Conservation (phyloP, 1,140 invertebrate species). For the Phthorimaea operculella region DNA sequence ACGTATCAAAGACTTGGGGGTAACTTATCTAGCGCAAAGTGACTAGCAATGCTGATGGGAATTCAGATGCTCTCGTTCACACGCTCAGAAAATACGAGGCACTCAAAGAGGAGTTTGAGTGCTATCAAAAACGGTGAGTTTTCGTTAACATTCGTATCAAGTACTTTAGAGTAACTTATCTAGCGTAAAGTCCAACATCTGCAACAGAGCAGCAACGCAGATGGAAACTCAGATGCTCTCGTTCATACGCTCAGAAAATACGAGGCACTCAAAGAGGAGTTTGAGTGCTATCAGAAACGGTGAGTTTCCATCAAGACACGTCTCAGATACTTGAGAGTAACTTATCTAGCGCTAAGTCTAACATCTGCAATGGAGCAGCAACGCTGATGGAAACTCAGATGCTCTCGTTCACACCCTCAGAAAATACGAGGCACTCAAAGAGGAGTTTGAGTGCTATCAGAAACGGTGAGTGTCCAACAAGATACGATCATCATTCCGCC, state of each 20-base stretch:
- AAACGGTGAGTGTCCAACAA: slow-evolving; percentile 61
- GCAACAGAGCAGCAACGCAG: slow-evolving; percentile 26
- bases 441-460: slow-evolving; percentile 82
- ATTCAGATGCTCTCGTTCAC: slow-evolving; percentile 66
- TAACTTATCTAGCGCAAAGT: too few species aligned
- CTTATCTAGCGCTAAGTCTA: too few species aligned
- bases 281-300: slow-evolving; percentile 77
- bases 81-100: slow-evolving; percentile 83
- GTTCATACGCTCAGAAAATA: slow-evolving; percentile 80
- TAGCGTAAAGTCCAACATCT: too few species aligned
- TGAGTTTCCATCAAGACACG: too few species aligned
- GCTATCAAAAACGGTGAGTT: slow-evolving; percentile 70
- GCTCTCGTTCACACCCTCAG: slow-evolving; percentile 73
- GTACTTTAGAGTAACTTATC: too few species aligned
- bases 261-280: slow-evolving; percentile 84
- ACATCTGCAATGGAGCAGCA: too few species aligned
- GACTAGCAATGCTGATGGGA: slow-evolving; percentile 42
- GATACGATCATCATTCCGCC: too few species aligned
- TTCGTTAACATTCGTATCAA: too few species aligned
- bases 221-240: slow-evolving; percentile 60
- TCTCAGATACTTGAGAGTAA: too few species aligned
- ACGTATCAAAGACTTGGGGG: too few species aligned
- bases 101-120: slow-evolving; percentile 85
- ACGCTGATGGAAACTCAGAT: slow-evolving; percentile 58
- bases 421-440: slow-evolving; percentile 84